A percentile compares a stretch with the other conserved stretches of the same genome.
Conservation (phyloP, 2,888 invertebrate species). For the Folsomia manolachei region DNA sequence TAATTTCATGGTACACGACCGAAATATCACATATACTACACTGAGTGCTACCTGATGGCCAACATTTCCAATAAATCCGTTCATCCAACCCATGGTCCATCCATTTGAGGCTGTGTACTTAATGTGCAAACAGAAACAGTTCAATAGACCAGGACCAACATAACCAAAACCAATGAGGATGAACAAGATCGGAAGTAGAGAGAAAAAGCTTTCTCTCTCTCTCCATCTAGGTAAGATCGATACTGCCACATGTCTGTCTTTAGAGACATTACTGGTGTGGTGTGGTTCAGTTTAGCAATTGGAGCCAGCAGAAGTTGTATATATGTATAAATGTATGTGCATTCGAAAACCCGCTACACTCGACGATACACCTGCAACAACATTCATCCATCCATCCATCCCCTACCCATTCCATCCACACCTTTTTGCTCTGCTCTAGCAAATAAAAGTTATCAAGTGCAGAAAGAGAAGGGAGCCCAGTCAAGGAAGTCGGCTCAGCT, state of each 20-base stretch:
- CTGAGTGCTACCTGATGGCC: too few relatives aligned
- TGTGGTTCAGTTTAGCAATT: too few relatives aligned
- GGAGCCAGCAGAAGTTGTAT: conserved; percentile 6
- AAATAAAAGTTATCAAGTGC: conserved; percentile 21
- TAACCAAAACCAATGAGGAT: conserved; percentile 15
- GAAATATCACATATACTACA: too few relatives aligned
- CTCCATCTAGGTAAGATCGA: neutral
- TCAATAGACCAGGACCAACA: neutral
- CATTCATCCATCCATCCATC: conserved; percentile 1
- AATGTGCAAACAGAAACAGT: conserved; percentile 3
- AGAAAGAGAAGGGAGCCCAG: conserved; percentile 10
- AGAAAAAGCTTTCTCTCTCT: conserved; percentile 20
- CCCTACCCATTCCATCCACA: conserved; percentile 6
- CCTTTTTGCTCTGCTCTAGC: conserved; percentile 5
- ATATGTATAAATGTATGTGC: neutral
- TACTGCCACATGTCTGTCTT: conserved; percentile 17
- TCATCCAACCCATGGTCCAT: neutral
- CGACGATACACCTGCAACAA: neutral
- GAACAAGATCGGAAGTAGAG: conserved; percentile 18
- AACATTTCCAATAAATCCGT: too few relatives aligned
- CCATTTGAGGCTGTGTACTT: neutral
- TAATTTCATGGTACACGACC: too few relatives aligned
- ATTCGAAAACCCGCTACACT: conserved; percentile 5
- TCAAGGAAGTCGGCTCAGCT: too few relatives aligned
- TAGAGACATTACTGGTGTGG: too few relatives aligned